Conservation (phyloP, 2,113 vertebrate species). For the Mustela nigripes region DNA sequence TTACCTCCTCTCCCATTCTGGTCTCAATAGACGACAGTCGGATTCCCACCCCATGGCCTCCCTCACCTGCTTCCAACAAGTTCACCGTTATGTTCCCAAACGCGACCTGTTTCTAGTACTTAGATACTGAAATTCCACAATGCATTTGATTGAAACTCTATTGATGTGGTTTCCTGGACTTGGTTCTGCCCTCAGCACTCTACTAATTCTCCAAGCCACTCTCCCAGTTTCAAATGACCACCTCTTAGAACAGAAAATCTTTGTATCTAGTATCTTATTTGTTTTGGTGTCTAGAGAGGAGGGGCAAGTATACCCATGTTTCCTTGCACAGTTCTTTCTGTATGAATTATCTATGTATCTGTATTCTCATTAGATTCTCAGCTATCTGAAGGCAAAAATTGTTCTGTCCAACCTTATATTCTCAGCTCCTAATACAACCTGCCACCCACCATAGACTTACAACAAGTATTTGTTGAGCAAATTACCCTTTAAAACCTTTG, state of each 20-base stretch:
- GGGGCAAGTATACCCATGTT: not conserved
- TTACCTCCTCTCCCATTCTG: not conserved
- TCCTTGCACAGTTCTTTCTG: not conserved
- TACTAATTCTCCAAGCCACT: not conserved
- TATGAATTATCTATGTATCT: not conserved
- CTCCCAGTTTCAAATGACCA: not conserved
- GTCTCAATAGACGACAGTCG: not conserved
- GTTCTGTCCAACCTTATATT: not conserved
- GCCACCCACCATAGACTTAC: not conserved
- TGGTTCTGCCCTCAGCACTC: not conserved
- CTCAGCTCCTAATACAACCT: not conserved
- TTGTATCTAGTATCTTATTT: not conserved
- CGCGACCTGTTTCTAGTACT: not conserved
- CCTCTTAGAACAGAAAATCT: not conserved
- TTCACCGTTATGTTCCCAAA: not conserved
- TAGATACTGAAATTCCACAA: not conserved
- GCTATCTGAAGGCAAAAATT: not conserved
- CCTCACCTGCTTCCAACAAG: conserved; percentile 1
- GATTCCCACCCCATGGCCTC: not conserved
- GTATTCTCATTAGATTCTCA: conserved; percentile 11
- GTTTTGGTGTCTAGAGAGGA: not conserved
- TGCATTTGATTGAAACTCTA: not conserved
- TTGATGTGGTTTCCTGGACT: not conserved
- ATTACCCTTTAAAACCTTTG: not conserved
- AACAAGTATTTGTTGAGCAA: not conserved